These are phyloP conservation scores for Megalopta genalis DNA, from an alignment of 1,140 invertebrate species.

Conservation along the genomic window DNA sequence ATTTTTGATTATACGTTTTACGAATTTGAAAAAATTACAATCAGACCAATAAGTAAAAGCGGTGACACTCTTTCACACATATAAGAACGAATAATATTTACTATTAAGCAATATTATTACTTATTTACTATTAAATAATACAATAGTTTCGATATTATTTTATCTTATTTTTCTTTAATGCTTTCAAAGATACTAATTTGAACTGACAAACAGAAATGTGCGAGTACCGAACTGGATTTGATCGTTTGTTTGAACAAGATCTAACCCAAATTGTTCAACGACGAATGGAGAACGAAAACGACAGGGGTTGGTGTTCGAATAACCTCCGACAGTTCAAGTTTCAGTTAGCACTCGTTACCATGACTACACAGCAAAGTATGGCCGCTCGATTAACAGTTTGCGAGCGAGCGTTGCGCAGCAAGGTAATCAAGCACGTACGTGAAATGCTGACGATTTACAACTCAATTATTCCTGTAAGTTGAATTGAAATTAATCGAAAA, in stretches of 20 bases:
- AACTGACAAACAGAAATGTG: too few species aligned
- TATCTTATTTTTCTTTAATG: too few species aligned
- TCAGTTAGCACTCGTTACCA: slow-evolving; percentile 61
- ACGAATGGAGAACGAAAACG: not conserved
- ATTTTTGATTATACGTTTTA: too few species aligned
- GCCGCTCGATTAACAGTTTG: slow-evolving; percentile 67
- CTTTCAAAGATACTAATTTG: too few species aligned
- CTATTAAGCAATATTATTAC: too few species aligned
- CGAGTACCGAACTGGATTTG: too few species aligned
- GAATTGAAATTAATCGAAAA: not conserved
- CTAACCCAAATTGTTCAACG: not conserved
- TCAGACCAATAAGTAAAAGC: too few species aligned
- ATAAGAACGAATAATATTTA: too few species aligned
- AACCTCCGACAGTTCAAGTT: slow-evolving; percentile 43
- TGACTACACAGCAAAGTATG: slow-evolving; percentile 66
- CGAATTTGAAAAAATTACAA: too few species aligned
- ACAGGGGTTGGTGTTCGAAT: not conserved
- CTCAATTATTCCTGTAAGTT: slow-evolving; percentile 34
- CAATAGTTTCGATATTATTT: too few species aligned
- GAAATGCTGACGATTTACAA: slow-evolving; percentile 11
- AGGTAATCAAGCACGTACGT: slow-evolving; percentile 44
- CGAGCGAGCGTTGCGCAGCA: slow-evolving; percentile 60
- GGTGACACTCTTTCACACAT: too few species aligned
- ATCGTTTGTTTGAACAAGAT: not conserved
- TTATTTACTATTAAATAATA: too few species aligned